Base-by-base conservation (phyloP, 2,888 invertebrate species). In the Phragmatobia fuliginosa region DNA sequence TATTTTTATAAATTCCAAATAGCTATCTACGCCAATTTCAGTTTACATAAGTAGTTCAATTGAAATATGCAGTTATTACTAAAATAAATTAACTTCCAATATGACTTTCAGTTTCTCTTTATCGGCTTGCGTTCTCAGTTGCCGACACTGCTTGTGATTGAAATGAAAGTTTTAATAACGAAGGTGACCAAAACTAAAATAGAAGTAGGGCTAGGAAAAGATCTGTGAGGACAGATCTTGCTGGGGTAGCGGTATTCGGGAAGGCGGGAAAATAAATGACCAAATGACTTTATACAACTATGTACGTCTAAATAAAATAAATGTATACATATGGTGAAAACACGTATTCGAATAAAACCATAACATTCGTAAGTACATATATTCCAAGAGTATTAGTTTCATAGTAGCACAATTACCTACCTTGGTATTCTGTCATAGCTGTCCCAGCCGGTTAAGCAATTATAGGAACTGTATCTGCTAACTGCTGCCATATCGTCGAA, bases 381-480 rank as follows among this genome's bases (percentile, higher is more conserved):
- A n/a, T n/a, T n/a, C n/a, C n/a, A n/a, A n/a, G n/a, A 45, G 32
- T 52, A 33, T 32, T 14, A 33, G 31, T 33, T 5, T 31, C 18
- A n/a, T n/a, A 32, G 28, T 28, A 8, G 25, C 36, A 68, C 73
- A 79, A 64, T 89, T 97, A 98, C 98, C 98, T 98, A 98, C 98
- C 98, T 98, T 84, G 98, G 98, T 94, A 98, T 98, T 90, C 96
- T 97, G 91, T 98, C 98, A 94, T 98, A 98, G 92, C 98, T 98
- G 95, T 98, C 98, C 98, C 98, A 98, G 91, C 97, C 97, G 77
- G 97, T 97, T 88, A 98, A 96, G 93, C 98, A 98, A 94, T 98
- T 98, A 94, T 98, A 98, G 74, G 98, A 98, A 92, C 97, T 98
- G 96, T 98, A 97, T 95, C 97, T 96, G 95, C 97, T 97, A 65